Percentiles rank a stretch among this genome's conserved stretches.
These are phyloP conservation scores for Eristalinus sepulchralis DNA, from an alignment of 2,888 invertebrate species.

Conservation along the genomic window DNA sequence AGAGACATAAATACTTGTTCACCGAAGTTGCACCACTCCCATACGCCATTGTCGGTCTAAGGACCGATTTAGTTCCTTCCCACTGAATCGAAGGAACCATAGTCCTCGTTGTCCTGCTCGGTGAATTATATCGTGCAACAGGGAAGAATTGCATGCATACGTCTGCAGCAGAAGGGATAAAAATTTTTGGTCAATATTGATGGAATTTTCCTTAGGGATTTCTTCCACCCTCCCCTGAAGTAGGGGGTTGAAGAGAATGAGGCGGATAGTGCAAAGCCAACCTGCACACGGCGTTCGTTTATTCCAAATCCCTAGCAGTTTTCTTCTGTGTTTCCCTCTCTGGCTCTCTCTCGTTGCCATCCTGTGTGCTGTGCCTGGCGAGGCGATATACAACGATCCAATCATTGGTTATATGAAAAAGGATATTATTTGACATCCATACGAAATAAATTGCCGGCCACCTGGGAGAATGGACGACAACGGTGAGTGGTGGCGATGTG, in stretches of 20 bases:
- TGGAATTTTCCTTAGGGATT: slow-evolving; percentile 64
- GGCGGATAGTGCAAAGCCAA: neutral
- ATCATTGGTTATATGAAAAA: slow-evolving; percentile 70
- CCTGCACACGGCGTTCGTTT: slow-evolving; percentile 61
- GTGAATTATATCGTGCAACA: slow-evolving; percentile 62
- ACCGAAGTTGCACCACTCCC: slow-evolving; percentile 39
- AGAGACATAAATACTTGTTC: slow-evolving; percentile 60
- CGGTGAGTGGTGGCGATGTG: slow-evolving; percentile 33
- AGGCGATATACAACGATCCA: slow-evolving; percentile 53
- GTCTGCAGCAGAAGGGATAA: slow-evolving; percentile 48
- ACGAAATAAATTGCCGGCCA: slow-evolving; percentile 69
- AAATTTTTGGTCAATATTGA: slow-evolving; percentile 70
- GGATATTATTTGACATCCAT: slow-evolving; percentile 69
- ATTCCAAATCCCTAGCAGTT: slow-evolving; percentile 52
- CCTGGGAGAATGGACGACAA: slow-evolving; percentile 45
- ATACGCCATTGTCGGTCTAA: neutral
- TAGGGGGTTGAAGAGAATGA: slow-evolving; percentile 24
- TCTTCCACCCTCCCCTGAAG: slow-evolving; percentile 16
- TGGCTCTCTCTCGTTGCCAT: too few species aligned
- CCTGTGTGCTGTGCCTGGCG: neutral
- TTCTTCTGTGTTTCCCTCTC: neutral
- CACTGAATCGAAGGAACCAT: neutral
- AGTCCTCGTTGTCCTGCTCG: neutral
- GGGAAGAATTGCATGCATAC: slow-evolving; percentile 50
- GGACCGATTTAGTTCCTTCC: neutral